A percentile compares a stretch with the other conserved stretches of the same genome.
phyloP scores from a whole-genome alignment of 2,797 vertebrate species.

The Phoebastria nigripes region DNA sequence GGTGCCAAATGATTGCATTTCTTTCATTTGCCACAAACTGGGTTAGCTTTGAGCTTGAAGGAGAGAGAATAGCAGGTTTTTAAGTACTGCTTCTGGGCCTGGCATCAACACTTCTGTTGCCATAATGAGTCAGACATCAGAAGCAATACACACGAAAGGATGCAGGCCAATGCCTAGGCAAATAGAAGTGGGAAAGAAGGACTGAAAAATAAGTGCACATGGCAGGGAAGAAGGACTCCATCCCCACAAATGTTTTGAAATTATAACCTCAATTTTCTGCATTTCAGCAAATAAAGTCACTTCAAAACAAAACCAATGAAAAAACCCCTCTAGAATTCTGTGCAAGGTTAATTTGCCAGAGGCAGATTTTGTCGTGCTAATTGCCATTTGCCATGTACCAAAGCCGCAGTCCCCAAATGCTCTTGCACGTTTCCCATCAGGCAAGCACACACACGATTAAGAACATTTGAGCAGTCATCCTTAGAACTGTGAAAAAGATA shows the following conservation, averaged over 20 bases:
- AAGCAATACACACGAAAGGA: constrained; percentile 28
- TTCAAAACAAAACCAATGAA: neutral
- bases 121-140: constrained; percentile 54
- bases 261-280: neutral
- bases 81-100: constrained; percentile 64
- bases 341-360: neutral
- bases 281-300: neutral
- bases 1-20: constrained; percentile 23
- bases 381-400: constrained; percentile 45
- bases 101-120: constrained; percentile 46
- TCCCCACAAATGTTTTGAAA: neutral
- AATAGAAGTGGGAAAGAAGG: neutral
- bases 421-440: constrained; percentile 24
- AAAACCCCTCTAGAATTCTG: neutral
- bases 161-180: constrained; percentile 23
- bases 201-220: neutral
- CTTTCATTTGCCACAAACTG: constrained; percentile 48
- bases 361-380: constrained; percentile 47
- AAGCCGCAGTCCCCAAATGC: constrained; percentile 31
- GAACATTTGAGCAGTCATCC: constrained; percentile 39
- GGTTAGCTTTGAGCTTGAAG: constrained; percentile 52
- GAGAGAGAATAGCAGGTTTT: constrained; percentile 51
- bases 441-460: neutral
- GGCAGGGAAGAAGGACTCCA: neutral
- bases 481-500: constrained; percentile 43